Evolutionary conservation across 2,888 invertebrate genomes (phyloP).

Genomic region (Dicranocentrus wangi): DNA sequence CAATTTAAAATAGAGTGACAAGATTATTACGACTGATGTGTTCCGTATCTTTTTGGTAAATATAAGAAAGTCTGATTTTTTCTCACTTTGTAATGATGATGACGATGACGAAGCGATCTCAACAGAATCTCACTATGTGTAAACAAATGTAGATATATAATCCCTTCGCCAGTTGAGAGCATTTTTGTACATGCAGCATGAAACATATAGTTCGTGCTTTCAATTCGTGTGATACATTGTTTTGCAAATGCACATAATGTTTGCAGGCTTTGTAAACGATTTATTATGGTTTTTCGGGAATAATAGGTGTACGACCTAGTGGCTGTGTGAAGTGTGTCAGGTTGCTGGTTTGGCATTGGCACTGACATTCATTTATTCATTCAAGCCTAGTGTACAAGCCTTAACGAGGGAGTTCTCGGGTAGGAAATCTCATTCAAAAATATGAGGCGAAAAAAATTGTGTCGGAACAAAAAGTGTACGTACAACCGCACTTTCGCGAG

Average conservation of each 20-base stretch:
- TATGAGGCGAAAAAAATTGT: background rate
- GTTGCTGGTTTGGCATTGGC: constrained; percentile 12
- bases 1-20: constrained; percentile 25
- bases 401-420: too few relatives aligned
- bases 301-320: constrained; percentile 31
- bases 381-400: background rate
- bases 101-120: background rate
- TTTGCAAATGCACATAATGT: constrained; percentile 2
- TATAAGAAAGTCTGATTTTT: background rate
- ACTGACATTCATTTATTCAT: constrained; percentile 6
- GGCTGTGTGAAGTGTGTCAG: constrained; percentile 56
- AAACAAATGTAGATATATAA: too few relatives aligned
- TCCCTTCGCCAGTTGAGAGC: too few relatives aligned
- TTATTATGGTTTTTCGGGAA: constrained; percentile 55
- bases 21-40: background rate
- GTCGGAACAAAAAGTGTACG: background rate
- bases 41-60: background rate
- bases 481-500: constrained; percentile 16
- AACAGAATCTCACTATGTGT: background rate
- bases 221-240: background rate
- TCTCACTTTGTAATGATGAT: background rate
- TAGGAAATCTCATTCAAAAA: too few relatives aligned
- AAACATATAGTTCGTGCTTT: background rate
- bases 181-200: too few relatives aligned
- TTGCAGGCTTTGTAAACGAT: constrained; percentile 31